Evolutionary conservation across 2,888 invertebrate species (phyloP).

Genomic region (Scaptomyza cyrtandrae): DNA sequence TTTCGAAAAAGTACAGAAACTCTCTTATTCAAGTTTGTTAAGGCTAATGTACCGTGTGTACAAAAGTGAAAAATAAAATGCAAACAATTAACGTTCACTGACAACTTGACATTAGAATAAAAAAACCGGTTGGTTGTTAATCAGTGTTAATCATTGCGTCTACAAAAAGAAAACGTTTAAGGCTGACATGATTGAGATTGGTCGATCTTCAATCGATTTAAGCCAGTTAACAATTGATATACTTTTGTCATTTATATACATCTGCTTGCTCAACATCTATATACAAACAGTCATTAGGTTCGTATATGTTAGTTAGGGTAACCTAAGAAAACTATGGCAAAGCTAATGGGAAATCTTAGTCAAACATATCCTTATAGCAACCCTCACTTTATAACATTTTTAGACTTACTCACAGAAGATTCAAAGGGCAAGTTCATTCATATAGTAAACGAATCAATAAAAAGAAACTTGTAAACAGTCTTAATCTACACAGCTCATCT

Average conservation of each 20-base stretch:
- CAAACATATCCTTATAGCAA: neutral
- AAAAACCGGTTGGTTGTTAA: neutral
- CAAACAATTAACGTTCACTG: conserved; percentile 1
- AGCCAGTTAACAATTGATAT: neutral
- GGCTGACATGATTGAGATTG: neutral
- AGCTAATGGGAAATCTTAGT: neutral
- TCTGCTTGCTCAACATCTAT: neutral
- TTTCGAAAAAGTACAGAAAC: neutral
- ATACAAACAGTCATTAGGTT: too few relatives aligned
- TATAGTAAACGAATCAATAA: neutral
- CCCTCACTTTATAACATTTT: neutral
- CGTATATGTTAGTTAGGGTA: neutral
- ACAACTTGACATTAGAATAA: conserved; percentile 16
- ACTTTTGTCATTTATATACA: neutral
- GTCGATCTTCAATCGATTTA: neutral
- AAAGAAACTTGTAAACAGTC: neutral
- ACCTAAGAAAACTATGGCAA: too few relatives aligned
- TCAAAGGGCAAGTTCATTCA: neutral
- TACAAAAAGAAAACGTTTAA: neutral
- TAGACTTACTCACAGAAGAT: neutral
- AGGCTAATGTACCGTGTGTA: neutral
- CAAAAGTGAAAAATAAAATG: neutral
- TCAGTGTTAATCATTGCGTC: conserved; percentile 13
- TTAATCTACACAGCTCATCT: neutral
- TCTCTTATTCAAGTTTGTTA: neutral